These are phyloP conservation scores for Meriones unguiculatus DNA, from an alignment of 2,113 vertebrate species.

Conservation along the genomic window DNA sequence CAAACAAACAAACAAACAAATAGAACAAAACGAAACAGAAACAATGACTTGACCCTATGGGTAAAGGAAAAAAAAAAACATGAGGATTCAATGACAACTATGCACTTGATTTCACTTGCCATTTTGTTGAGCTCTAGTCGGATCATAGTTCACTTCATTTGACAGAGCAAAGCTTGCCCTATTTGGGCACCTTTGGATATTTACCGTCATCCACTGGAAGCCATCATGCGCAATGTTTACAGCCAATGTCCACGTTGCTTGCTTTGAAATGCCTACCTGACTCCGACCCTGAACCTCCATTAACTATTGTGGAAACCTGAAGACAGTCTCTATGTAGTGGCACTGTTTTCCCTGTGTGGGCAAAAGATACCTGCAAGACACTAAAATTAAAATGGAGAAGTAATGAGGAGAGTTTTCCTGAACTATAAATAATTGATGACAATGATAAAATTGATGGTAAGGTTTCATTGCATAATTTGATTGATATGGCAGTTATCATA, in stretches of 20 bases:
- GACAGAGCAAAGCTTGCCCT: background rate
- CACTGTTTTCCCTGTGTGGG: background rate
- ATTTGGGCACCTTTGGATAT: background rate
- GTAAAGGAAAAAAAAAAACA: no score
- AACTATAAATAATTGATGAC: conserved; percentile 75
- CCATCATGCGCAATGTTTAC: background rate
- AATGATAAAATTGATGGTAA: conserved; percentile 79
- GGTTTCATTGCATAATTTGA: conserved; percentile 81
- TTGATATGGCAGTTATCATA: conserved; percentile 77
- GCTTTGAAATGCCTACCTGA: background rate
- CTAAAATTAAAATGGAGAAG: conserved; percentile 40
- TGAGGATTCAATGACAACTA: background rate
- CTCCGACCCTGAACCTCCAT: background rate
- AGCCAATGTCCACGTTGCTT: background rate
- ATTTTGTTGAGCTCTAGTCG: background rate
- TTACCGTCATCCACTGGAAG: background rate
- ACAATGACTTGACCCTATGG: background rate
- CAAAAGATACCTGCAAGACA: conserved; percentile 18
- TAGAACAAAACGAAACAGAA: no score
- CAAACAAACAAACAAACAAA: background rate
- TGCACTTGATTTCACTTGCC: background rate
- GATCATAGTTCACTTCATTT: background rate
- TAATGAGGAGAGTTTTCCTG: conserved; percentile 67
- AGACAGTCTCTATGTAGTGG: background rate
- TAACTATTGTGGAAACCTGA: background rate